Evolutionary conservation across 2,888 invertebrate genomes (phyloP).

Genomic region (Polietes domitor): DNA sequence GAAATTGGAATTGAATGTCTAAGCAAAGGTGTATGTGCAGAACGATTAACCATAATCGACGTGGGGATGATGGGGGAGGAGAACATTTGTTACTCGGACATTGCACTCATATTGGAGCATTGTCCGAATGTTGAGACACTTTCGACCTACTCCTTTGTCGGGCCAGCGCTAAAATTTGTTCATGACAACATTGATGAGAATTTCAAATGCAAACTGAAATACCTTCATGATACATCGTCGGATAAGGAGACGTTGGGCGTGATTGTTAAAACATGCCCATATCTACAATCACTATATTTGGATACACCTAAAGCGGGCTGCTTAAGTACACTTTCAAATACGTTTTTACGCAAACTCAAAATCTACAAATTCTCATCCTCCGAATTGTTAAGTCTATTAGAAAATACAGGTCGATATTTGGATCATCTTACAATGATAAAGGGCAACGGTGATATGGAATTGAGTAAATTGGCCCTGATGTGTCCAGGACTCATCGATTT

Average conservation of each 20-base stretch:
- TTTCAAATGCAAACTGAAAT: constrained; percentile 85
- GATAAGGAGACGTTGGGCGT: constrained; percentile 83
- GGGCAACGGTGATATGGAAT: constrained; percentile 83
- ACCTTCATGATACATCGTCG: constrained; percentile 86
- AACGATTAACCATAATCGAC: constrained; percentile 84
- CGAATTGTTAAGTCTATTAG: constrained; percentile 84
- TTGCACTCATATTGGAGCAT: constrained; percentile 84
- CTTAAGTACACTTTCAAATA: constrained; percentile 71
- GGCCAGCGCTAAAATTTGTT: constrained; percentile 84
- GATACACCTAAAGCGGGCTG: constrained; percentile 83
- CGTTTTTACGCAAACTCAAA: constrained; percentile 83
- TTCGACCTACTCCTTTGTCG: constrained; percentile 86
- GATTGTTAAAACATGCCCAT: constrained; percentile 84
- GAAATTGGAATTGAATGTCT: constrained; percentile 84
- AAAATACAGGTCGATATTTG: constrained; percentile 83
- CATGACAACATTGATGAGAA: constrained; percentile 82
- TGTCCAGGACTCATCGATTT: constrained; percentile 84
- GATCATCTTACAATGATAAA: constrained; percentile 83
- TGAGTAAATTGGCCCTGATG: constrained; percentile 83
- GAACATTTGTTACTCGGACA: constrained; percentile 85
- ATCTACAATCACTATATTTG: constrained; percentile 85
- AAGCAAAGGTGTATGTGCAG: constrained; percentile 82
- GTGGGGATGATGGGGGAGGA: constrained; percentile 87
- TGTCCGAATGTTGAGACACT: constrained; percentile 85
- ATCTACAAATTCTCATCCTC: constrained; percentile 84